These are phyloP conservation scores for Benthochromis sp. DNA, from an alignment of 2,113 vertebrate species.

Conservation along the genomic window DNA sequence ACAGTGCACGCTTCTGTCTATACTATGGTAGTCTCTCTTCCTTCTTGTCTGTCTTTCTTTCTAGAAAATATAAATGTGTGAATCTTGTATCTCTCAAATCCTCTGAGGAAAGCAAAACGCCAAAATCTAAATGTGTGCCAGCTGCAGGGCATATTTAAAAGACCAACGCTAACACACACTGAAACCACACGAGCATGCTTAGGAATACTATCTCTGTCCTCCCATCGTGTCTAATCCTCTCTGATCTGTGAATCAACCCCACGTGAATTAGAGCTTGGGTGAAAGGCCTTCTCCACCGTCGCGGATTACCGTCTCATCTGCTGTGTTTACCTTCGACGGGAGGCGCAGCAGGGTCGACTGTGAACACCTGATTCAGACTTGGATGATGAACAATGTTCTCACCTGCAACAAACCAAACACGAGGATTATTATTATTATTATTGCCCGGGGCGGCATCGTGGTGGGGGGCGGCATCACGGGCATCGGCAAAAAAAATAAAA, in stretches of 20 bases:
- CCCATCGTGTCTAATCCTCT: constrained; percentile 10
- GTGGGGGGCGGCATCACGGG: not conserved
- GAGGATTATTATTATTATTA: not conserved
- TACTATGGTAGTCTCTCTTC: not conserved
- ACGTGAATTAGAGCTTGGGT: not conserved
- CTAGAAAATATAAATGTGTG: not conserved
- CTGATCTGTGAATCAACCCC: constrained; percentile 28
- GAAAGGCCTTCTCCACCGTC: not conserved
- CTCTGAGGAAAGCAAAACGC: not conserved
- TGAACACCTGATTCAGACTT: not conserved
- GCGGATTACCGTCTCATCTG: not conserved
- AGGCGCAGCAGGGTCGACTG: not conserved
- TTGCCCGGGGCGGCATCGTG: not conserved
- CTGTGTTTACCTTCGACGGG: not conserved
- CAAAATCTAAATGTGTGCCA: not conserved
- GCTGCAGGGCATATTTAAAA: not conserved
- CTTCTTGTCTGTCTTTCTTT: not conserved
- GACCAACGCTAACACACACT: not conserved
- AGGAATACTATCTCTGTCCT: not conserved
- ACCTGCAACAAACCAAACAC: not conserved
- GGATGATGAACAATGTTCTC: not conserved
- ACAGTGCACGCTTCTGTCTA: not conserved
- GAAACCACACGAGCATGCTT: not conserved
- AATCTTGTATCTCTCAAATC: not conserved
- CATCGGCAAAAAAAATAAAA: not conserved